Evolutionary conservation across 1,140 invertebrate genomes (phyloP), one percentile per base, ranked within the genome.

Genomic region (Trichonephila clavipes): DNA sequence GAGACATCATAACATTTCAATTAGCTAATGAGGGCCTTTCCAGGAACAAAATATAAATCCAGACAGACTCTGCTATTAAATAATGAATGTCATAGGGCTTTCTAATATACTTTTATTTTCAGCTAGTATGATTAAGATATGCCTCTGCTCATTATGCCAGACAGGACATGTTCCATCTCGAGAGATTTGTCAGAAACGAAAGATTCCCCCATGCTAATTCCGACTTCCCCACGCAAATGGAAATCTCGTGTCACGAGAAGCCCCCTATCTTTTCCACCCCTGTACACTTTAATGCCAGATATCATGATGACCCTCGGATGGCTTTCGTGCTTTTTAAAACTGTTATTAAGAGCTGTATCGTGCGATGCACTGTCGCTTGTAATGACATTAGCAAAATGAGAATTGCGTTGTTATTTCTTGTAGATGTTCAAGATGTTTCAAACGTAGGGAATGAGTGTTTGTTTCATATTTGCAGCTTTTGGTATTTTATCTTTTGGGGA

Each of bases 161-260:
- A 6, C 14, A 40, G 72, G 28, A 40, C 34, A 77, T 77, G 72
- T 77, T 28, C 72, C 5, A 77, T 77, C 72, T 40, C 72, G 12
- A 40, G 28, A 77, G 72, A 77, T 77, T 77, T 77, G 72, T 77
- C 72, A 77, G 28, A 77, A 77, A 77, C 72, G 72, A 40, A 34
- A 34, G 69, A 19, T 18, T 34, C 18, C 28, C 69, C 28, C 72
- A 77, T 77, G 72, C 72, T 77, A 77, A 77, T 77, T 77, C 34
- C 3, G 18, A 34, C 5, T 34, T 40, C 72, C 72, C 28, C 18
- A 40, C 28, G 72, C 72, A 77, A 77, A 77, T 77, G 72, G 72
- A 77, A 77, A 77, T 77, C 14, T 28, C 28, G 2, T 77, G 72
- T 77, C 72, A 77, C 72, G 72, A 77, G 34, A 34, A 7, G 14